phyloP scores from a whole-genome alignment of 2,797 vertebrate genomes.

The Prionace glauca region DNA sequence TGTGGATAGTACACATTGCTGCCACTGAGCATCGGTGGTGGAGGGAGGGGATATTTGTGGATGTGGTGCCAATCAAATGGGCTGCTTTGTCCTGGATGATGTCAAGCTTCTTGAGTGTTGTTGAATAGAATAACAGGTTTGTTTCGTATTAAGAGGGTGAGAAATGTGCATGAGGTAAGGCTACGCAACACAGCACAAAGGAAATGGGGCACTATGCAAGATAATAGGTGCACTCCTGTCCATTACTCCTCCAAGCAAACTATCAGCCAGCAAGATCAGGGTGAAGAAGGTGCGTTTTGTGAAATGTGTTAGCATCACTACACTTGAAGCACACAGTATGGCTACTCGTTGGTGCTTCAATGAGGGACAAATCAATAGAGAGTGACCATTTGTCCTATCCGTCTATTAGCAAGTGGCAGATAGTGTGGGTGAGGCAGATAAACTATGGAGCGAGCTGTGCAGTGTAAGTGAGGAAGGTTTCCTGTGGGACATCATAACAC shows the following conservation, averaged over 20 bases:
- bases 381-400: neutral
- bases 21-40: too few relatives aligned
- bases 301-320: neutral
- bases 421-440: neutral
- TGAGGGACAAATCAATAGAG: neutral
- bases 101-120: too few relatives aligned
- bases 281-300: neutral
- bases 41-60: too few relatives aligned
- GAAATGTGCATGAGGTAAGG: neutral
- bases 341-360: neutral
- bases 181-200: neutral
- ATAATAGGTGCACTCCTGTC: too few relatives aligned
- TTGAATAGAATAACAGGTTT: neutral
- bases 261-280: neutral
- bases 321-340: constrained; percentile 1
- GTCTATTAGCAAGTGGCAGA: neutral
- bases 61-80: too few relatives aligned
- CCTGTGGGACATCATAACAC: neutral
- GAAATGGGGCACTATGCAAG: neutral
- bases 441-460: neutral
- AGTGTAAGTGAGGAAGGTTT: neutral
- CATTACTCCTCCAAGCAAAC: neutral
- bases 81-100: too few relatives aligned
- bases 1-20: too few relatives aligned
- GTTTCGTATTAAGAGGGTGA: neutral